phyloP scores from a whole-genome alignment of 2,113 vertebrate species.

The Neogobius melanostomus region DNA sequence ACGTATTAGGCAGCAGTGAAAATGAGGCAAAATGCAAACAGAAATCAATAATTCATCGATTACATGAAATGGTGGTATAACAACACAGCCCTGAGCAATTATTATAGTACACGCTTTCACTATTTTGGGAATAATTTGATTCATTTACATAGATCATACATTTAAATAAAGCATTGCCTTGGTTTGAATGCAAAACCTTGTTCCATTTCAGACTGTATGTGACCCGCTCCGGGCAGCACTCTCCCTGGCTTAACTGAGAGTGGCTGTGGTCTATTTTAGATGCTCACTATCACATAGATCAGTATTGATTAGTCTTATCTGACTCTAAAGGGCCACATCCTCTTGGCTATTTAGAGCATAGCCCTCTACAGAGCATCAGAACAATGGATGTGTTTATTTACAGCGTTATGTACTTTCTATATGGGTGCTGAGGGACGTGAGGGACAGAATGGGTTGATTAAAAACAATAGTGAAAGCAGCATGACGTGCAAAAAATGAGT shows the following conservation, averaged over 20 bases:
- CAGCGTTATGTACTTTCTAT: slow-evolving; percentile 22
- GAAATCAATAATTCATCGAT: slow-evolving; percentile 54
- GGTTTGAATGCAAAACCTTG: background rate
- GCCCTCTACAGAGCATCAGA: slow-evolving; percentile 10
- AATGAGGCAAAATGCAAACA: slow-evolving; percentile 27
- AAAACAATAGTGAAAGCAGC: slow-evolving; percentile 11
- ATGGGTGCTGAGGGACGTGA: slow-evolving; percentile 19
- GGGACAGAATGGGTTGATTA: slow-evolving; percentile 20
- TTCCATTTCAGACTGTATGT: background rate
- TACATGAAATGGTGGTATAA: slow-evolving; percentile 45
- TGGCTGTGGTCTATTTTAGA: background rate
- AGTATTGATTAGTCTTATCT: slow-evolving; percentile 38
- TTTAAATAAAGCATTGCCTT: background rate
- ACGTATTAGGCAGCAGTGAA: background rate
- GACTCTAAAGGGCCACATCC: slow-evolving; percentile 34
- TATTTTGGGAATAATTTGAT: no score
- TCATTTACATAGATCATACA: no score
- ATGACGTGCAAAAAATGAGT: slow-evolving; percentile 10
- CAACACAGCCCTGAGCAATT: background rate
- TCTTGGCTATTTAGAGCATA: slow-evolving; percentile 32
- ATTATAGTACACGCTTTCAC: no score
- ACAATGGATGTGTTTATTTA: slow-evolving; percentile 43
- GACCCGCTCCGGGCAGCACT: slow-evolving; percentile 18
- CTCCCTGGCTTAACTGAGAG: slow-evolving; percentile 18
- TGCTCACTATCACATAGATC: slow-evolving; percentile 24